Evolutionary conservation across 2,113 vertebrate species (phyloP).

Genomic region (Orthonyx spaldingii): DNA sequence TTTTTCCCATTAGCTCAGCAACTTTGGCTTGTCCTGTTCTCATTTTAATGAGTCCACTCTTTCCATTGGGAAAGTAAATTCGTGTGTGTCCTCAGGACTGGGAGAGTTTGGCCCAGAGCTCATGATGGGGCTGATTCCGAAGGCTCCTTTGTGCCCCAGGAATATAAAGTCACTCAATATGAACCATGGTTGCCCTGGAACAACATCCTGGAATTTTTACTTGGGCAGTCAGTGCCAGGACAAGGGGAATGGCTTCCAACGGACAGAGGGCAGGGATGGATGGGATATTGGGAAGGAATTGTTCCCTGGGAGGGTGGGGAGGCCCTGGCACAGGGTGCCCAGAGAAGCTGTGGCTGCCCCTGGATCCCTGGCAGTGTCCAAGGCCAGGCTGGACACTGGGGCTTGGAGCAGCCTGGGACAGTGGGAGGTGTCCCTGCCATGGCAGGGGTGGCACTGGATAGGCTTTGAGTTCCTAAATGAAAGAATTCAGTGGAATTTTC

Average conservation of each 20-base stretch:
- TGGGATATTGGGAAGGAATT: neutral
- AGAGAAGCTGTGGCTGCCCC: neutral
- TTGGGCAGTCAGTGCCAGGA: neutral
- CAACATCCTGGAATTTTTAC: neutral
- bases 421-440: neutral
- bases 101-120: neutral
- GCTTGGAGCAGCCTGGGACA: neutral
- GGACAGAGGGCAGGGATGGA: neutral
- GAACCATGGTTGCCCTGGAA: neutral
- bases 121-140: neutral
- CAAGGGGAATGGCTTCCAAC: neutral
- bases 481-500: neutral
- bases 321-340: neutral
- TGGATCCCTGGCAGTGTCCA: neutral
- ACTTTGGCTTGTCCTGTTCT: neutral
- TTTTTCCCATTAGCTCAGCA: neutral
- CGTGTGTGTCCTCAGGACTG: neutral
- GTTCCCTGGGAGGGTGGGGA: neutral
- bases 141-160: neutral
- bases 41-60: neutral
- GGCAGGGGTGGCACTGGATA: accelerated
- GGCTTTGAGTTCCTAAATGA: neutral
- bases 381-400: neutral
- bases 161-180: neutral
- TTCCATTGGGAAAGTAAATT: neutral